Evolutionary conservation across 2,888 invertebrate species (phyloP).

Genomic region (Hypomecis atomaria): DNA sequence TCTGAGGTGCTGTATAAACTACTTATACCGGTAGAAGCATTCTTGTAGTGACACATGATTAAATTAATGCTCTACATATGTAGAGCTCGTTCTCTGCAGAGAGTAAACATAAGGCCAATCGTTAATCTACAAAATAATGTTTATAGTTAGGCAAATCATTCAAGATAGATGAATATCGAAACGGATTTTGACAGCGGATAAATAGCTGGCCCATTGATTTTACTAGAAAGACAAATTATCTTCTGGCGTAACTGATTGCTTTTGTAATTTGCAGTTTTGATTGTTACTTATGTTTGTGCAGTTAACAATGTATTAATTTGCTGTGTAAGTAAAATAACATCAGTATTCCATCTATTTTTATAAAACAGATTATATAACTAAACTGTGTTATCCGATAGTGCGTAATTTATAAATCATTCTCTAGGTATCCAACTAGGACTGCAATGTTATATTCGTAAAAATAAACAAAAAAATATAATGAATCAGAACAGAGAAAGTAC

Average conservation of each 20-base stretch:
- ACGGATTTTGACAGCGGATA: slow-evolving; percentile 32
- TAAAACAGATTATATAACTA: not conserved
- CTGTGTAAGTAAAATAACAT: not conserved
- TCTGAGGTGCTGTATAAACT: too few relatives aligned
- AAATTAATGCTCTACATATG: slow-evolving; percentile 5
- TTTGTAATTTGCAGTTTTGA: slow-evolving; percentile 25
- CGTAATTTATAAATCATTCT: too few relatives aligned
- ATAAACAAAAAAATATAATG: too few relatives aligned
- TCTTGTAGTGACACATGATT: not conserved
- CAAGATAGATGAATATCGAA: slow-evolving; percentile 33
- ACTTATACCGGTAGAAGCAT: not conserved
- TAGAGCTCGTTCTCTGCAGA: not conserved
- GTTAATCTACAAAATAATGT: slow-evolving; percentile 20
- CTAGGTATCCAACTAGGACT: too few relatives aligned
- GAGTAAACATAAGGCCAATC: slow-evolving; percentile 13
- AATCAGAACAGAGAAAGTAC: too few relatives aligned
- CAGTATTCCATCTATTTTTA: too few relatives aligned
- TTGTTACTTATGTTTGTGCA: slow-evolving; percentile 20
- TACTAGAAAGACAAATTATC: slow-evolving; percentile 37
- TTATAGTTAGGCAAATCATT: slow-evolving; percentile 21
- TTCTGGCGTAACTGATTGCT: slow-evolving; percentile 26
- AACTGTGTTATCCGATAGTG: too few relatives aligned
- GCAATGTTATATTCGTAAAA: too few relatives aligned
- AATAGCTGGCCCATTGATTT: slow-evolving; percentile 32
- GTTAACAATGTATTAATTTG: slow-evolving; percentile 9